These are phyloP conservation scores for Saccostrea cuccullata DNA, from an alignment of 1,140 invertebrate species.

Conservation along the genomic window DNA sequence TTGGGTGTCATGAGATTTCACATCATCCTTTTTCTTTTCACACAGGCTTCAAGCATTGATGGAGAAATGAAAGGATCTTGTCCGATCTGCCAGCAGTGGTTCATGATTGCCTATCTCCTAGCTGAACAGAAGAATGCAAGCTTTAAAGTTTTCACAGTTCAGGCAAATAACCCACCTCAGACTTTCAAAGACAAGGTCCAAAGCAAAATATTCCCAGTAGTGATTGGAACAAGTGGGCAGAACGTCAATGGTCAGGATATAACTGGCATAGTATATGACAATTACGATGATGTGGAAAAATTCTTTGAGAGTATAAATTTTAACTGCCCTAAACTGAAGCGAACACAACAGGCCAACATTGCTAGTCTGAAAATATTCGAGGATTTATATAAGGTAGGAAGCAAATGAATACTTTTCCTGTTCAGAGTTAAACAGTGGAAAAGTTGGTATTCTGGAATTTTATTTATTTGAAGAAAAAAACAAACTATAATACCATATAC, in stretches of 20 bases:
- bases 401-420: no score
- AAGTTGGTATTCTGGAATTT: no score
- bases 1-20: no score
- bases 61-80: constrained; percentile 70
- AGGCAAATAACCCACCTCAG: constrained; percentile 73
- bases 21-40: neutral
- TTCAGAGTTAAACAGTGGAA: no score
- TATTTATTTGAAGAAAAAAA: no score
- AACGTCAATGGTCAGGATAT: constrained; percentile 67
- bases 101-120: constrained; percentile 75
- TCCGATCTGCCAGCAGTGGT: constrained; percentile 76
- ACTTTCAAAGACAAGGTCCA: constrained; percentile 70
- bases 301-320: constrained; percentile 72
- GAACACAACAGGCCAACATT: constrained; percentile 65
- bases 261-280: constrained; percentile 67
- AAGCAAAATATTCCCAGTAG: constrained; percentile 74
- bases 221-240: constrained; percentile 63
- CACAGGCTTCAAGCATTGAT: neutral
- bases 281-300: constrained; percentile 72
- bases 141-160: constrained; percentile 75
- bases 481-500: no score
- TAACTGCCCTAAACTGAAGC: constrained; percentile 66
- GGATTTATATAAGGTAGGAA: constrained; percentile 78
- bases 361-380: constrained; percentile 76
- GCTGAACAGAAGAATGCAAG: constrained; percentile 71